Percentiles rank a stretch among this genome's conserved stretches.
phyloP scores from a whole-genome alignment of 1,140 invertebrate species.

The Oscheius sp. region DNA sequence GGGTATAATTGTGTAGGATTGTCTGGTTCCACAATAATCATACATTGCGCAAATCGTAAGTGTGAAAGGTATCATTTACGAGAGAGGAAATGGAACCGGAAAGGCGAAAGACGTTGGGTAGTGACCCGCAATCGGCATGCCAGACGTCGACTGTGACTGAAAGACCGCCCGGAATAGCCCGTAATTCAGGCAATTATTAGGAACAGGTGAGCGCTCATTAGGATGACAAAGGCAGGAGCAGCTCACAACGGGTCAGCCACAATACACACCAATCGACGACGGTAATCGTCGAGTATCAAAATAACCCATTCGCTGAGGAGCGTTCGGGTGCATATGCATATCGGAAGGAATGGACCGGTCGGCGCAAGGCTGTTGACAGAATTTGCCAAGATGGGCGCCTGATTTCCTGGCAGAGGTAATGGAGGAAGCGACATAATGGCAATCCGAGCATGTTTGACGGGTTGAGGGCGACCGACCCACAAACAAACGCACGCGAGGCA shows the following conservation, averaged over 20 bases:
- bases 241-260: too few relatives aligned
- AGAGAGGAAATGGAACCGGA: not conserved
- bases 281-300: too few relatives aligned
- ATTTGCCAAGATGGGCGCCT: not conserved
- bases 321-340: too few relatives aligned
- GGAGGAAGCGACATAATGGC: constrained; percentile 7
- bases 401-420: not conserved
- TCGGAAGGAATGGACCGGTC: constrained; percentile 1
- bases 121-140: not conserved
- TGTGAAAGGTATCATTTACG: too few relatives aligned
- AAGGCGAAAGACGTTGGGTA: not conserved
- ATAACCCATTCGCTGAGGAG: too few relatives aligned
- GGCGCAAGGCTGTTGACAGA: not conserved
- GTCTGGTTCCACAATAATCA: too few relatives aligned
- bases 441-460: constrained; percentile 11
- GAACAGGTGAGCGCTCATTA: constrained; percentile 11
- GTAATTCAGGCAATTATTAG: constrained; percentile 14
- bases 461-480: constrained; percentile 1
- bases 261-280: too few relatives aligned
- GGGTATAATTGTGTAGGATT: too few relatives aligned
- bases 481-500: not conserved
- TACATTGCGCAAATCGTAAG: too few relatives aligned
- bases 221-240: constrained; percentile 4
- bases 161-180: constrained; percentile 4
- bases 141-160: not conserved